A percentile compares a stretch with the other conserved stretches of the same genome.
Evolutionary conservation across 2,888 invertebrate genomes (phyloP).

Genomic region (Cremastinae sp.): DNA sequence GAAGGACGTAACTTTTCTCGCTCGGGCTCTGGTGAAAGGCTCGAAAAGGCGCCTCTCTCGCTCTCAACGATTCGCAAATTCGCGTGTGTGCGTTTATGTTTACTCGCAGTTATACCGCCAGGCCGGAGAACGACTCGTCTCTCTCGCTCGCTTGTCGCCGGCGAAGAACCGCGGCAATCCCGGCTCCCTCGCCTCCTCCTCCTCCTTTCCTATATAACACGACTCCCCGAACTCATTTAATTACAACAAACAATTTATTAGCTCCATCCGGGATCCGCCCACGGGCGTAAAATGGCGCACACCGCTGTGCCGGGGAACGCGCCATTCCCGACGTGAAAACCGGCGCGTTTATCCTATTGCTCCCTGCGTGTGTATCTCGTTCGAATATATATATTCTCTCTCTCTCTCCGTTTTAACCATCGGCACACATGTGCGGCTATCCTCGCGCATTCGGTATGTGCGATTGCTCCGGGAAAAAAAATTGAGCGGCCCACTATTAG

Average conservation of each 20-base stretch:
- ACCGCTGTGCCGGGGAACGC: slow-evolving; percentile 53
- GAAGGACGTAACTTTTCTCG: slow-evolving; percentile 2
- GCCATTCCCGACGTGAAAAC: slow-evolving; percentile 48
- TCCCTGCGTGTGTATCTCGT: not conserved
- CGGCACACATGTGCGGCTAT: not conserved
- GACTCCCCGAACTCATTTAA: slow-evolving; percentile 79
- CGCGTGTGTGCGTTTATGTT: slow-evolving; percentile 5
- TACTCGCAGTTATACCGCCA: slow-evolving; percentile 61
- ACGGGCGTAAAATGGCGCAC: slow-evolving; percentile 70
- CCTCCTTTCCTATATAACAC: slow-evolving; percentile 69
- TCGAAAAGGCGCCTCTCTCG: not conserved
- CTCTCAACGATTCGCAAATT: not conserved
- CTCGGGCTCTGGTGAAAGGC: not conserved
- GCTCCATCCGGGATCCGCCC: slow-evolving; percentile 77
- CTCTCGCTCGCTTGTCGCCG: slow-evolving; percentile 34
- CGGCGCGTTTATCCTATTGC: slow-evolving; percentile 46
- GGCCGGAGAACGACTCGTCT: slow-evolving; percentile 50
- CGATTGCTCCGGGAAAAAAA: slow-evolving; percentile 15
- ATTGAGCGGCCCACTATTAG: slow-evolving; percentile 53
- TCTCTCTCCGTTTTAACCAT: not conserved
- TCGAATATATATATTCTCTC: not conserved
- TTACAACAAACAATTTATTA: slow-evolving; percentile 80
- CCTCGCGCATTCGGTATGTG: not conserved
- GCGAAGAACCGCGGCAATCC: slow-evolving; percentile 54
- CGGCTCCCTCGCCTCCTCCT: slow-evolving; percentile 60